Conservation (phyloP, 2,888 invertebrate genomes). For the Mimumesa dahlbomi region DNA sequence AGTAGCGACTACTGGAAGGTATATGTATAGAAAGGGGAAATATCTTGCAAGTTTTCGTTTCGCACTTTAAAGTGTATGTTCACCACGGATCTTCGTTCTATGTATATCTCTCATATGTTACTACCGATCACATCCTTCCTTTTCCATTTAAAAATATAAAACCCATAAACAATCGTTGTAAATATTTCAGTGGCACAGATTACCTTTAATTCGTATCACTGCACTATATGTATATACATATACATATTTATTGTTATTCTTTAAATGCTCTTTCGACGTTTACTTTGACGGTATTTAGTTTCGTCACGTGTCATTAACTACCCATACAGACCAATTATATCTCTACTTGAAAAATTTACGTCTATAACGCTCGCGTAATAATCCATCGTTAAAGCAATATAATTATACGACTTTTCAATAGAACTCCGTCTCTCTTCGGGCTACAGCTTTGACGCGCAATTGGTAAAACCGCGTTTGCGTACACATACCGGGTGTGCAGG, state of each 20-base stretch:
- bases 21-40: conserved; percentile 1
- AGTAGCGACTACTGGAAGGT: conserved; percentile 44
- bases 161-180: too few relatives aligned
- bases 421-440: conserved; percentile 11
- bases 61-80: not conserved
- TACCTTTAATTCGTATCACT: too few relatives aligned
- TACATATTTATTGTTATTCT: too few relatives aligned
- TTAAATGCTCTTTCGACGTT: not conserved
- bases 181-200: too few relatives aligned
- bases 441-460: conserved; percentile 28
- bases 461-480: not conserved
- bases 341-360: not conserved
- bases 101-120: too few relatives aligned
- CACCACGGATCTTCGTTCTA: not conserved
- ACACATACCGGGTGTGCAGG: not conserved
- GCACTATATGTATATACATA: too few relatives aligned
- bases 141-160: too few relatives aligned
- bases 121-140: too few relatives aligned
- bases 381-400: conserved; percentile 15
- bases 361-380: conserved; percentile 12
- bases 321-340: not conserved
- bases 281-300: not conserved
- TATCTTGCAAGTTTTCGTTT: not conserved
- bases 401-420: conserved; percentile 37
- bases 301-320: conserved; percentile 4